These are phyloP conservation scores for Phanerotoma sp. DNA, from an alignment of 2,888 invertebrate species.

Conservation along the genomic window DNA sequence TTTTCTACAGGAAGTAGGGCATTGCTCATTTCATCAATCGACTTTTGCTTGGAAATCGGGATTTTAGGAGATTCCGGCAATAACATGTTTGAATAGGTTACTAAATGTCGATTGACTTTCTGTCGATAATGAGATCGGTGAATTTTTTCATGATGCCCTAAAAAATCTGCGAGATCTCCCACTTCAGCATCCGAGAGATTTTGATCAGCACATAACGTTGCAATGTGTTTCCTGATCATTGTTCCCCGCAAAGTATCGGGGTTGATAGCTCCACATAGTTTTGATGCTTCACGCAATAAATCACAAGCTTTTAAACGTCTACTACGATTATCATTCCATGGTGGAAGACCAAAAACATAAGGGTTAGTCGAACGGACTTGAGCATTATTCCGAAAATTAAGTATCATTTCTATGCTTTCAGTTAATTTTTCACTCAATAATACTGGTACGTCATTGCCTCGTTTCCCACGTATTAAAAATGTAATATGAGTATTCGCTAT, in stretches of 20 bases:
- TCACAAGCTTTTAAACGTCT: conserved; percentile 25
- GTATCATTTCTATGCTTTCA: not conserved
- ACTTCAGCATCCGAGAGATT: conserved; percentile 32
- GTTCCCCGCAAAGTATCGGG: conserved; percentile 32
- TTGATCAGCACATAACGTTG: conserved; percentile 29
- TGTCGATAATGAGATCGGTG: conserved; percentile 33
- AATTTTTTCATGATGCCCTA: conserved; percentile 37
- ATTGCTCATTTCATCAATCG: too few relatives aligned
- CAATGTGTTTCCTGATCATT: conserved; percentile 33
- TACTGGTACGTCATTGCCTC: not conserved
- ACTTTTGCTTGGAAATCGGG: too few relatives aligned
- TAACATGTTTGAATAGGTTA: too few relatives aligned
- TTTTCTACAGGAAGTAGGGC: too few relatives aligned
- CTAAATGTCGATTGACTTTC: not conserved
- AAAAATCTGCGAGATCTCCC: conserved; percentile 31
- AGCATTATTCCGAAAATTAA: not conserved
- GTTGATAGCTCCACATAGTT: conserved; percentile 30
- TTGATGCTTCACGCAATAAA: conserved; percentile 29
- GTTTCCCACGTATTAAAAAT: conserved; percentile 9
- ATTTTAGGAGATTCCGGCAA: too few relatives aligned
- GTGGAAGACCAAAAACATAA: conserved; percentile 9
- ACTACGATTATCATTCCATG: not conserved
- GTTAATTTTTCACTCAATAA: not conserved
- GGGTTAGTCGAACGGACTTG: conserved; percentile 2
- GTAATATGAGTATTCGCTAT: not conserved